phyloP scores from a whole-genome alignment of 2,888 invertebrate genomes.

The Litoditis marina region DNA sequence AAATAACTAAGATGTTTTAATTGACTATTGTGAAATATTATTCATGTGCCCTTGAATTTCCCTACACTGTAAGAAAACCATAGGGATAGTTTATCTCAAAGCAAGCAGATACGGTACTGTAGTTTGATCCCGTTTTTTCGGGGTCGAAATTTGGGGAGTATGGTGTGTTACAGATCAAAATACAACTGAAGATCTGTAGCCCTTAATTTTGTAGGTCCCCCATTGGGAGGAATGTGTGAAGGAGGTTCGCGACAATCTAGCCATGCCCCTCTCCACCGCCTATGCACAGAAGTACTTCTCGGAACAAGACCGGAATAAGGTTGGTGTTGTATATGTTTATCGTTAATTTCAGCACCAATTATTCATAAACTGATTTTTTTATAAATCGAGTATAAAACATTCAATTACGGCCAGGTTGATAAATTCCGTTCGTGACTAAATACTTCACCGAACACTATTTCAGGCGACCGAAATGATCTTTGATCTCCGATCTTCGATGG shows the following conservation, averaged over 20 bases:
- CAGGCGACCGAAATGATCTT: slow-evolving; percentile 44
- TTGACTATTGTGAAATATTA: no score
- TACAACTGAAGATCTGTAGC: background rate
- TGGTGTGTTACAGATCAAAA: no score
- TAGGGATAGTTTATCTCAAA: no score
- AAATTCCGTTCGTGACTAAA: background rate
- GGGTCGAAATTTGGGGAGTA: no score
- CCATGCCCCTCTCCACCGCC: slow-evolving; percentile 46
- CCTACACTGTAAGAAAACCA: no score
- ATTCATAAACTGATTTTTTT: background rate
- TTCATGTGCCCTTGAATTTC: no score
- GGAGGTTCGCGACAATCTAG: slow-evolving; percentile 45
- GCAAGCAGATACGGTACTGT: no score
- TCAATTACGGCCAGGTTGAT: background rate
- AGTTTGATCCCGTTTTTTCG: no score
- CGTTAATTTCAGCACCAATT: background rate
- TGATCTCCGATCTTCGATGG: slow-evolving; percentile 45
- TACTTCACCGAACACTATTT: background rate
- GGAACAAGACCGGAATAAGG: slow-evolving; percentile 19
- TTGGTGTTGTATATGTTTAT: slow-evolving; percentile 1
- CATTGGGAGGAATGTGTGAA: slow-evolving; percentile 50
- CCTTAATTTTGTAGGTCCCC: slow-evolving; percentile 20
- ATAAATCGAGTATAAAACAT: background rate
- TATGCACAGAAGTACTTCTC: slow-evolving; percentile 46
- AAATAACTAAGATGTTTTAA: no score